phyloP scores from a whole-genome alignment of 2,888 invertebrate genomes.

The Dicranocentrus wangi region DNA sequence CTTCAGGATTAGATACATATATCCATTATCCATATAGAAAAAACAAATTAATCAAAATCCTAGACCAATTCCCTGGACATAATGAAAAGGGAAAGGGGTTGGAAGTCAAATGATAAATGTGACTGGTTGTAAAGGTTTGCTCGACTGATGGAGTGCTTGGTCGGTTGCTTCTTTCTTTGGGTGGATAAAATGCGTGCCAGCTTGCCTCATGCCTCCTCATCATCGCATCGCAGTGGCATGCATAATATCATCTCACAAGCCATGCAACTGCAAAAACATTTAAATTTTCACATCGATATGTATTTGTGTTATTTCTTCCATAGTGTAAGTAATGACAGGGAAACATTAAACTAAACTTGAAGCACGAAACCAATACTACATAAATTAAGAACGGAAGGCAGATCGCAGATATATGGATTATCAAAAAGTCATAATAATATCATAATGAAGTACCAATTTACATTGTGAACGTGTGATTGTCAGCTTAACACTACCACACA shows the following conservation, averaged over 20 bases:
- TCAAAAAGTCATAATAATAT: neutral
- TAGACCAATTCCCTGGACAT: slow-evolving; percentile 12
- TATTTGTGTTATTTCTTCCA: too few relatives aligned
- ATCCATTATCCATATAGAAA: too few relatives aligned
- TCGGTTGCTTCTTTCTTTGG: neutral
- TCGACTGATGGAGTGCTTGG: slow-evolving; percentile 12
- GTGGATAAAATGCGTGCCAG: slow-evolving; percentile 17
- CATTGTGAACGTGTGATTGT: slow-evolving; percentile 11
- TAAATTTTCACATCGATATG: too few relatives aligned
- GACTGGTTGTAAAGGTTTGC: slow-evolving; percentile 26
- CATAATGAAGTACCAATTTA: slow-evolving; percentile 11
- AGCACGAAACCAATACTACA: too few relatives aligned
- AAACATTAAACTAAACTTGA: too few relatives aligned
- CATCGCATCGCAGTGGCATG: neutral
- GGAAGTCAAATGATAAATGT: slow-evolving; percentile 28
- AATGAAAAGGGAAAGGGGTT: slow-evolving; percentile 21
- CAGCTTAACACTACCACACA: slow-evolving; percentile 18
- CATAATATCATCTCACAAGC: neutral
- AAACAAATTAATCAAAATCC: slow-evolving; percentile 15
- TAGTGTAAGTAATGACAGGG: too few relatives aligned
- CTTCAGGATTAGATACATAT: too few relatives aligned
- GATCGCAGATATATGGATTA: too few relatives aligned
- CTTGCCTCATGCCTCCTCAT: neutral
- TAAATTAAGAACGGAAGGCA: too few relatives aligned
- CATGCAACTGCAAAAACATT: neutral